Evolutionary conservation across 2,888 invertebrate genomes (phyloP), one percentile per base, ranked within the genome.

Genomic region (Nomada fabriciana): DNA sequence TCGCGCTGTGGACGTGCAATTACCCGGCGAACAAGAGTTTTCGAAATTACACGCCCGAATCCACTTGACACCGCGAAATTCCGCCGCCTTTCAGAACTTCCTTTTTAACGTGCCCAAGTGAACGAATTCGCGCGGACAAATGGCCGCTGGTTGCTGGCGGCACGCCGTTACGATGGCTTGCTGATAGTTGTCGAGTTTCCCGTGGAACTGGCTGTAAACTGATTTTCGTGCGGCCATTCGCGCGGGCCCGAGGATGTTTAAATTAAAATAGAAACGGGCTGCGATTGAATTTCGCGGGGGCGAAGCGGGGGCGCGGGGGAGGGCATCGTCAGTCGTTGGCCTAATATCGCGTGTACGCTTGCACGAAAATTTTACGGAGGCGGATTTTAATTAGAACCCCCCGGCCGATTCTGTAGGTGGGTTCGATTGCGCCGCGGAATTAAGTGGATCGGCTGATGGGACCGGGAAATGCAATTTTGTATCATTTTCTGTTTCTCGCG

Each of bases 41-140:
- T 73, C 76, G 64, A 86, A 85, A 82, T 79, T 79, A 55, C 71
- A 55, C 69, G 72, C 29, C 57, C 64, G 73, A 64, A 63, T 77
- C 57, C 65, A 60, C 47, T 61, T 20, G 55, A 50, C 65, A 18
- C 23, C n/a, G 23, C 65, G 60, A 59, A 61, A 80, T 55, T 67
- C 61, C 3, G 60, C 11, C 7, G 61, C 71, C 36, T 42, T 50
- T 50, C 50, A 18, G 13, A 72, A 61, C 65, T 71, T 80, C 20
- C 63, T 71, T 80, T 80, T 71, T 71, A 55, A 65, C 42, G 10
- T 13, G 5, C 10, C 23, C 23, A 20, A 18, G 42, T 20, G 13
- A 47, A 60, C 50, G 43, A n/a, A 43, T 25, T 11, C 57, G 42
- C 15, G 18, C 47, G 55, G 10, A 42, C 13, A 25, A 59, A 50